A percentile compares a stretch with the other conserved stretches of the same genome.
These are phyloP conservation scores for Tychaedon coryphoeus DNA, from an alignment of 2,113 vertebrate genomes.

Conservation along the genomic window DNA sequence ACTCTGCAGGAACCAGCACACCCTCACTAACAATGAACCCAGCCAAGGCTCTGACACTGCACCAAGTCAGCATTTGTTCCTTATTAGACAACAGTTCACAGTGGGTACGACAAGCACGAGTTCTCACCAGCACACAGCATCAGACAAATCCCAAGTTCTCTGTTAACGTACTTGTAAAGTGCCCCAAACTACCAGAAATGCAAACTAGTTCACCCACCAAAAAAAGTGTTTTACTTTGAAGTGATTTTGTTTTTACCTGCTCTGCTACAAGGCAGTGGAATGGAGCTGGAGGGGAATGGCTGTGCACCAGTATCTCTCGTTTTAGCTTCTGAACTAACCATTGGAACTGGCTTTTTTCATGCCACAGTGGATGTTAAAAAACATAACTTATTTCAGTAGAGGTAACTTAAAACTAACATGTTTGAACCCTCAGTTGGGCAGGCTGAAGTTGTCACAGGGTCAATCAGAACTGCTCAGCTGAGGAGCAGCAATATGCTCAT, in stretches of 20 bases:
- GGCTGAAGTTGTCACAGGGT: neutral
- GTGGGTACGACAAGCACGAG: neutral
- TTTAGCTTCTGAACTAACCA: neutral
- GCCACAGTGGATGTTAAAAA: neutral
- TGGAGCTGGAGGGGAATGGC: neutral
- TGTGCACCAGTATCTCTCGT: neutral
- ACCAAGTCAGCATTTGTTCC: neutral
- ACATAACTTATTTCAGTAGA: neutral
- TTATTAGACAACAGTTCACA: neutral
- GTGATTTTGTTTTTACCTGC: neutral
- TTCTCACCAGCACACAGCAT: neutral
- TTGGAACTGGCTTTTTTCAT: neutral
- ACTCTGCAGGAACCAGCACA: neutral
- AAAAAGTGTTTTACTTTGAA: neutral
- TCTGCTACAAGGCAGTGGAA: neutral
- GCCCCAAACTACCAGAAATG: neutral
- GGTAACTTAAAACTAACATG: neutral
- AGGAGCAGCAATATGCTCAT: neutral
- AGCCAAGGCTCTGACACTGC: neutral
- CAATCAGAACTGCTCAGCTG: neutral
- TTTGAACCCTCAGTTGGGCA: neutral
- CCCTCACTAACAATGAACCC: neutral
- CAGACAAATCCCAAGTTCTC: neutral
- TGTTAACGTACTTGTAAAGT: neutral
- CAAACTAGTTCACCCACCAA: neutral